These are phyloP conservation scores for Sanderia malayensis DNA, from an alignment of 30 jellyfish, hydroid and myxozoan species.

Conservation along the genomic window DNA sequence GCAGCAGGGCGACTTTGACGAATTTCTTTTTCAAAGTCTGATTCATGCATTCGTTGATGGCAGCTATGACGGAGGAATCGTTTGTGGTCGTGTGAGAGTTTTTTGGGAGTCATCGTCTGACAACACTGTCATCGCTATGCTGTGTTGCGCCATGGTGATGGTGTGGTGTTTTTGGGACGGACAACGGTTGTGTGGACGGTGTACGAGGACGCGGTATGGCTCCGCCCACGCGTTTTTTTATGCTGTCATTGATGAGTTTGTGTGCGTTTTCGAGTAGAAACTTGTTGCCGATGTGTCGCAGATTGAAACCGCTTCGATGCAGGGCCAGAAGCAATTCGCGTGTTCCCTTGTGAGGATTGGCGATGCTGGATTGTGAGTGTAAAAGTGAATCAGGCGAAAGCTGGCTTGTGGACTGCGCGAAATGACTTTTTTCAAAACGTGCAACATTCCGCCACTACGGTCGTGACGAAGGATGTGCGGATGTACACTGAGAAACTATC, in stretches of 20 bases:
- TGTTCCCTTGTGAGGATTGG: neutral
- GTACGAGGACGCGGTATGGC: too few relatives aligned
- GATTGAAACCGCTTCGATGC: too few relatives aligned
- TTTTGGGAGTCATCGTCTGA: too few relatives aligned
- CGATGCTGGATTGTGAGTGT: neutral
- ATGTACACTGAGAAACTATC: neutral
- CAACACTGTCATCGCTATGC: too few relatives aligned
- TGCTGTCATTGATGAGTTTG: too few relatives aligned
- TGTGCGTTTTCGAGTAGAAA: neutral
- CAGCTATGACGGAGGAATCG: neutral
- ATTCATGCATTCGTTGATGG: neutral
- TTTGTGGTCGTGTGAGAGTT: conserved; percentile 6
- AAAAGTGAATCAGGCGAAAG: neutral
- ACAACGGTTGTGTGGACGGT: too few relatives aligned
- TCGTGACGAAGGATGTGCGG: neutral
- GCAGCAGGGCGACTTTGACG: neutral
- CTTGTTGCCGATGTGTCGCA: too few relatives aligned
- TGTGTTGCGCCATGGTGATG: neutral
- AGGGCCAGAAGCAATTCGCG: neutral
- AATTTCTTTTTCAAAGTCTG: neutral
- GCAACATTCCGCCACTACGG: neutral
- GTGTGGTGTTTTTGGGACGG: too few relatives aligned
- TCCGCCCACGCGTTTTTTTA: too few relatives aligned
- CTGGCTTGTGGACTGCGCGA: neutral
- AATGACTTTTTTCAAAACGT: neutral